These are phyloP conservation scores for Corythucha ciliata DNA, from an alignment of 2,888 invertebrate genomes.

Conservation along the genomic window DNA sequence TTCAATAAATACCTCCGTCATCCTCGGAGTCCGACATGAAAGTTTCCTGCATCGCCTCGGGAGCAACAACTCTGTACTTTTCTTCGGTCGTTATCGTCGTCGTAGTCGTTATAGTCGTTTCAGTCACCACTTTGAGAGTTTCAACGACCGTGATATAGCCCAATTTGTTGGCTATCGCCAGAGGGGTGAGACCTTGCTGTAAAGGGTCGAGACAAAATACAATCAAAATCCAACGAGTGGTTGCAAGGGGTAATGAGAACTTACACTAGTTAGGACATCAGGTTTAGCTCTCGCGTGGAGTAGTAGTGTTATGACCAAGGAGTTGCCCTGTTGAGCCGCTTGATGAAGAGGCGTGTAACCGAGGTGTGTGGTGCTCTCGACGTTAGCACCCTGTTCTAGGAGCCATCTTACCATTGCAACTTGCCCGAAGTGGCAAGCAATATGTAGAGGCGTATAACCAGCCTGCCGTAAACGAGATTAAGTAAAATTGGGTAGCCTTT, in stretches of 20 bases:
- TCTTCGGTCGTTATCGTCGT: constrained; percentile 62
- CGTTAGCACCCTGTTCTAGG: constrained; percentile 78
- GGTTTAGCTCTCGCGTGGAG: constrained; percentile 90
- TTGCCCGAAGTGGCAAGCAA: constrained; percentile 95
- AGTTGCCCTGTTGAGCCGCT: constrained; percentile 97
- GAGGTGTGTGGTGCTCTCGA: constrained; percentile 64
- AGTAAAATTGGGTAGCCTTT: not conserved
- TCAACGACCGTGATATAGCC: constrained; percentile 98
- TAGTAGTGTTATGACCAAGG: constrained; percentile 82
- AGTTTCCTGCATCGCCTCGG: constrained; percentile 97
- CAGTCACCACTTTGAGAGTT: constrained; percentile 78
- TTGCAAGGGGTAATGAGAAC: too few relatives aligned
- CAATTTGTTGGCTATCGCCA: constrained; percentile 90
- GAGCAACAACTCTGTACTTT: constrained; percentile 93
- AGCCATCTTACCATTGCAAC: constrained; percentile 82
- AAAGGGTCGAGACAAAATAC: too few relatives aligned
- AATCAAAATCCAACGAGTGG: constrained; percentile 5
- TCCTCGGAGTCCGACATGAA: constrained; percentile 99
- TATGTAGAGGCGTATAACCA: constrained; percentile 92
- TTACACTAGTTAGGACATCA: constrained; percentile 86
- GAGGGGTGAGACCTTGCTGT: constrained; percentile 92
- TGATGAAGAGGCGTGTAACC: constrained; percentile 95
- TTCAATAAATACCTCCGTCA: constrained; percentile 67
- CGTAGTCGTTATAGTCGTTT: constrained; percentile 55
- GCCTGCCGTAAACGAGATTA: constrained; percentile 43